Evolutionary conservation across 2,113 vertebrate species (phyloP).

Genomic region (Chaenocephalus aceratus): DNA sequence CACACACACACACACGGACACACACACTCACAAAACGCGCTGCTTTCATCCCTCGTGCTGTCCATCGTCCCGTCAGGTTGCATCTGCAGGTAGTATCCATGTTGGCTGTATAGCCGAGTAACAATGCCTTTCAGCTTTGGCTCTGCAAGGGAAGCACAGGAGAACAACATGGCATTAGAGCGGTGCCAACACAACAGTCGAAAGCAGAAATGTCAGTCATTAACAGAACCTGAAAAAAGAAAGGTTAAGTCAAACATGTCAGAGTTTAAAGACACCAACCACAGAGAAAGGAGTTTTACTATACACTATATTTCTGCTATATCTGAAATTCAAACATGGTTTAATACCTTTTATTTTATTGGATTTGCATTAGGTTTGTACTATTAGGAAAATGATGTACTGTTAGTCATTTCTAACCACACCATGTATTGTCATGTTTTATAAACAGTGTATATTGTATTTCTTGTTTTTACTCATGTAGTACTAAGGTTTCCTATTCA

Average conservation of each 20-base stretch:
- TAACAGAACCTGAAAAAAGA: slow-evolving; percentile 4
- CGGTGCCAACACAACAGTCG: not conserved
- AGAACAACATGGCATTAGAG: slow-evolving; percentile 26
- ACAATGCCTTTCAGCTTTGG: slow-evolving; percentile 94
- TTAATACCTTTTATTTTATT: not conserved
- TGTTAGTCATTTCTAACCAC: too few relatives aligned
- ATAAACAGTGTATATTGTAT: too few relatives aligned
- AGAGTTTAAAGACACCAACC: not conserved
- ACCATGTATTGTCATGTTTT: too few relatives aligned
- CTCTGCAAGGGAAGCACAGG: slow-evolving; percentile 77
- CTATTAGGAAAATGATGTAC: too few relatives aligned
- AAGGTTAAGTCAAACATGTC: slow-evolving; percentile 15
- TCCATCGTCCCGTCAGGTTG: slow-evolving; percentile 89
- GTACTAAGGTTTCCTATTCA: too few relatives aligned
- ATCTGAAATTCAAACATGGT: not conserved
- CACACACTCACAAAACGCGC: slow-evolving; percentile 85
- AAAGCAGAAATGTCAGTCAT: slow-evolving; percentile 12
- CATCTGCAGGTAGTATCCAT: slow-evolving; percentile 92
- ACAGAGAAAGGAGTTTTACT: not conserved
- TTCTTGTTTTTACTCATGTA: too few relatives aligned
- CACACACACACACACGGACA: slow-evolving; percentile 75
- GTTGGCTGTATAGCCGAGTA: slow-evolving; percentile 89
- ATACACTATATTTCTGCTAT: not conserved
- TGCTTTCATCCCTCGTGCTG: slow-evolving; percentile 87
- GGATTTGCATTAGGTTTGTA: too few relatives aligned